Evolutionary conservation across 2,888 invertebrate genomes (phyloP).

Genomic region (Crioceris asparagi): DNA sequence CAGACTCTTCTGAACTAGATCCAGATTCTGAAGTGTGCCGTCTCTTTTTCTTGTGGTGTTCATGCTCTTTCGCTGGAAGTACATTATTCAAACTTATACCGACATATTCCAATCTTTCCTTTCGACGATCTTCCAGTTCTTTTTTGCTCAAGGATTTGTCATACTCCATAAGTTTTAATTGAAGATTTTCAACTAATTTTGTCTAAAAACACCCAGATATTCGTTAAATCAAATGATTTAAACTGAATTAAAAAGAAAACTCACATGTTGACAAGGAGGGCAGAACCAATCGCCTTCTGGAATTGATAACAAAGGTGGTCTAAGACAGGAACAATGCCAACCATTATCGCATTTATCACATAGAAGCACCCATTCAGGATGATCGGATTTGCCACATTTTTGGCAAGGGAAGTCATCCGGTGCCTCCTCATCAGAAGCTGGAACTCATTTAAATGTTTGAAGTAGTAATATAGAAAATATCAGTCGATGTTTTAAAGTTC

Average conservation of each 20-base stretch:
- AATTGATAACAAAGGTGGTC: slow-evolving; percentile 84
- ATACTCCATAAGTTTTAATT: slow-evolving; percentile 62
- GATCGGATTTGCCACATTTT: slow-evolving; percentile 82
- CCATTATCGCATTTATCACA: slow-evolving; percentile 94
- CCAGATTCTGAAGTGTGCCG: slow-evolving; percentile 19
- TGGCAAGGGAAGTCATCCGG: slow-evolving; percentile 70
- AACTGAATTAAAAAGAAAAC: slow-evolving; percentile 28
- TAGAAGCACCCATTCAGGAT: slow-evolving; percentile 94
- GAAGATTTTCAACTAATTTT: slow-evolving; percentile 57
- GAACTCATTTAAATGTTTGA: too few species aligned
- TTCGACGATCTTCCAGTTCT: slow-evolving; percentile 54
- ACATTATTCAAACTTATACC: slow-evolving; percentile 67
- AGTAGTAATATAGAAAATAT: neutral
- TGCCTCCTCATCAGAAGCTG: slow-evolving; percentile 30
- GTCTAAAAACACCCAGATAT: slow-evolving; percentile 8
- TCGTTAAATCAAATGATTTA: neutral
- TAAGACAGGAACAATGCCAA: slow-evolving; percentile 94
- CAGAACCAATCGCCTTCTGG: slow-evolving; percentile 99
- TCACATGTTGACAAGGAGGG: slow-evolving; percentile 91
- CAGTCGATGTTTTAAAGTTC: neutral
- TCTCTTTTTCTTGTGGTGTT: slow-evolving; percentile 28
- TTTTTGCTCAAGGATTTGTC: slow-evolving; percentile 61
- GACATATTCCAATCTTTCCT: slow-evolving; percentile 62
- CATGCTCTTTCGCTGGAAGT: slow-evolving; percentile 36
- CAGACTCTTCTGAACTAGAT: slow-evolving; percentile 14